phyloP scores from a whole-genome alignment of 2,888 invertebrate species.

The Slavum lentiscoides region DNA sequence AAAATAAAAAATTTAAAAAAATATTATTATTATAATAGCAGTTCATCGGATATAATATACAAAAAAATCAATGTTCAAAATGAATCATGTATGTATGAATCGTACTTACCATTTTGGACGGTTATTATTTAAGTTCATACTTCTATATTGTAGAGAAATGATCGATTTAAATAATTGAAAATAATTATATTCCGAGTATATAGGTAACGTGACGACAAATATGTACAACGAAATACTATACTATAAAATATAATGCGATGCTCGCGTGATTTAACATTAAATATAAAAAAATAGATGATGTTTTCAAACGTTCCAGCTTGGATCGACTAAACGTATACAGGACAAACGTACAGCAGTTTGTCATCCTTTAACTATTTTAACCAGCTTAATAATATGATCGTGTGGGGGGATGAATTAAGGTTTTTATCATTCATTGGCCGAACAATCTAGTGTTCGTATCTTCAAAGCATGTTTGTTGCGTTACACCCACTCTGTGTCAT shows the following conservation, averaged over 20 bases:
- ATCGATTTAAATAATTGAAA: neutral
- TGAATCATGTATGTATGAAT: neutral
- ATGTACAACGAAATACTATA: neutral
- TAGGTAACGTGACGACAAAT: too few species aligned
- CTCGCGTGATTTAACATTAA: slow-evolving; percentile 18
- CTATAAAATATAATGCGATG: neutral
- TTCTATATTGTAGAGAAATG: neutral
- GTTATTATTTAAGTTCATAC: slow-evolving; percentile 11
- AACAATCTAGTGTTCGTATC: slow-evolving; percentile 44
- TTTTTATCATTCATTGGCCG: slow-evolving; percentile 52
- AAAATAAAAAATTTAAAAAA: too few species aligned
- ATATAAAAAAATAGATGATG: slow-evolving; percentile 8
- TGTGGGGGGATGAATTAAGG: slow-evolving; percentile 52
- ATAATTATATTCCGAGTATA: neutral
- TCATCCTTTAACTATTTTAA: slow-evolving; percentile 44
- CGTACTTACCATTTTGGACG: slow-evolving; percentile 12
- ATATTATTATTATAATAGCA: too few species aligned
- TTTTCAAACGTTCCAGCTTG: slow-evolving; percentile 25
- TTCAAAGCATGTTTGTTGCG: slow-evolving; percentile 11
- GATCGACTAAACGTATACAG: slow-evolving; percentile 41
- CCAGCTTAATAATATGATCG: slow-evolving; percentile 34
- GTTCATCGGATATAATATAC: neutral
- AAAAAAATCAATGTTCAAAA: neutral
- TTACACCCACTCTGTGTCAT: slow-evolving; percentile 45
- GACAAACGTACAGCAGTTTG: slow-evolving; percentile 29